Conservation (phyloP, 2,113 vertebrate species). For the Phylloscopus trochilus region DNA sequence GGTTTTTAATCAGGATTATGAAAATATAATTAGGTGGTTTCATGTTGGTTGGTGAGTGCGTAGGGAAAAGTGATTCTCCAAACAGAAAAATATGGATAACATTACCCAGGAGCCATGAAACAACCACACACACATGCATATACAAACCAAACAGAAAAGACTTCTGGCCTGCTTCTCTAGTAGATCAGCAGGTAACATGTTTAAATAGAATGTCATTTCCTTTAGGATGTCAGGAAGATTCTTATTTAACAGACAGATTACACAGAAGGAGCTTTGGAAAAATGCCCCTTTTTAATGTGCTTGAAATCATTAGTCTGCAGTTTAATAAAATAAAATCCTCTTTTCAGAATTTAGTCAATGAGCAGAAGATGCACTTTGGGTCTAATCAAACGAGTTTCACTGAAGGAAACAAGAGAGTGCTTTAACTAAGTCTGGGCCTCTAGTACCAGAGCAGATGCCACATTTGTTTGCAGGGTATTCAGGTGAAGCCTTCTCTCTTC, state of each 20-base stretch:
- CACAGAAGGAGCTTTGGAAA: constrained; percentile 50
- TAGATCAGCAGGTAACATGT: constrained; percentile 48
- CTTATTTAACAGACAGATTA: constrained; percentile 67
- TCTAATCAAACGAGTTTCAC: constrained; percentile 21
- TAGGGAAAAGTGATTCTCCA: constrained; percentile 71
- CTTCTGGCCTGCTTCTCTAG: constrained; percentile 26
- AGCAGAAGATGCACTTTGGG: constrained; percentile 28
- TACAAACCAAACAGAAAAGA: background rate
- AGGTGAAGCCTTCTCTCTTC: background rate
- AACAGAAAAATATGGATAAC: constrained; percentile 68
- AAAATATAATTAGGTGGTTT: constrained; percentile 80
- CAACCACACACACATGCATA: background rate
- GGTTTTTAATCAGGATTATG: constrained; percentile 77
- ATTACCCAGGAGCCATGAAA: constrained; percentile 60
- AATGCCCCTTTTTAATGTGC: constrained; percentile 55
- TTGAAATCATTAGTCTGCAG: constrained; percentile 41
- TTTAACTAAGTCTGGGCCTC: background rate
- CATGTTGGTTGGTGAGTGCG: constrained; percentile 69
- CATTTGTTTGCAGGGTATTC: background rate
- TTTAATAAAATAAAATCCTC: constrained; percentile 46
- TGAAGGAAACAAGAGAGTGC: background rate
- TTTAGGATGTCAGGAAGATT: constrained; percentile 54
- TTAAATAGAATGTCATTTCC: constrained; percentile 59
- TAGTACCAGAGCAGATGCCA: background rate
- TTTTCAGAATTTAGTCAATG: constrained; percentile 2